Evolutionary conservation across 2,113 vertebrate species (phyloP), one percentile per base, ranked within the genome.

Genomic region (Paratilapia polleni): DNA sequence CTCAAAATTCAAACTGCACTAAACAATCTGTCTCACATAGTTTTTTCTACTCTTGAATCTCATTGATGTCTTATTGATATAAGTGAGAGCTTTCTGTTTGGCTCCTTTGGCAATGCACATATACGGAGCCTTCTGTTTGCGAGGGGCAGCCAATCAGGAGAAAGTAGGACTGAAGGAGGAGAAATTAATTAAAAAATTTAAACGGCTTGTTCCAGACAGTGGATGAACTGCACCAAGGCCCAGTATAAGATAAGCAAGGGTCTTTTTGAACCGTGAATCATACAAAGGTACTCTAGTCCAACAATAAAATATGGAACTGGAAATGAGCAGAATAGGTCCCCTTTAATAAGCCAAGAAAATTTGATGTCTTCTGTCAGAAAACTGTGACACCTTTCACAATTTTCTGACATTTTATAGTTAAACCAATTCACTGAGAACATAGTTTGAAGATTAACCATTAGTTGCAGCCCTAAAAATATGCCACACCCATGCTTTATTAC

Each of bases 401-500:
- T 52, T 70, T 70, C 24, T 26, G 17, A 70, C 43, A 47, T 14
- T 63, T 36, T 12, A 11, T 13, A 28, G 8, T 62, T 14, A 5
- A 34, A 61, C 59, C 7, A 47, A 61, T 77, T 77, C 75, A 61
- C 9, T 58, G 20, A 52, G 38, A 24, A 36, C n/a, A 8, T 49
- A 49, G 22, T 75, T 59, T 17, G 24, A 63, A 79, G 54, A 77
- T 31, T 13, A 3, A 8, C 22, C 3, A 2, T 41, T 56, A 20
- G 26, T 31, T 54, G 47, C 68, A 4, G 68, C 47, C 47, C 11
- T 12, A 20, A 28, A 82, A 22, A 6, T 82, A 52, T 6, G 43
- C 7, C 77, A 79, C 76, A 83, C 64, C 86, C 84, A 85, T 87
- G 84, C 84, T 81, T 47, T 56, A 19, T 34, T 77, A 77, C 70